phyloP scores from a whole-genome alignment of 2,113 vertebrate genomes.

The Machaerirhynchus nigripectus region DNA sequence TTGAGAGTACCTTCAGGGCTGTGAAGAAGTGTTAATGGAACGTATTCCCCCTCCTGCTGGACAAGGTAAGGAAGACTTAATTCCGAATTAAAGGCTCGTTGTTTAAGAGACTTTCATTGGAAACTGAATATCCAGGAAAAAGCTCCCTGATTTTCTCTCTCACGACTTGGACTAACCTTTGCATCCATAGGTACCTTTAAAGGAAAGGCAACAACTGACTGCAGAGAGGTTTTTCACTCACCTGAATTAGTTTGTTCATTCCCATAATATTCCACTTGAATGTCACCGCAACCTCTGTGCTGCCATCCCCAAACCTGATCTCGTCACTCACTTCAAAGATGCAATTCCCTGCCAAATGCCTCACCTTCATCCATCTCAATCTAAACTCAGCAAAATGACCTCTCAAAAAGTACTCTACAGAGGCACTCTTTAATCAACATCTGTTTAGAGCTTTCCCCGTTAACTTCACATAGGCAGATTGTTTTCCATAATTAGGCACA shows the following conservation, averaged over 20 bases:
- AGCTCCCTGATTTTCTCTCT: neutral
- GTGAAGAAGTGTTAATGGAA: neutral
- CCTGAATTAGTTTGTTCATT: neutral
- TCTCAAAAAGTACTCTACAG: conserved; percentile 48
- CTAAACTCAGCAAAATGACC: conserved; percentile 51
- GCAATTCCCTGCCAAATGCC: conserved; percentile 34
- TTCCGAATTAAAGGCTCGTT: neutral
- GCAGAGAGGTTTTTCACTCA: neutral
- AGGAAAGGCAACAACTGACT: neutral
- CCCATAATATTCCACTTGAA: conserved; percentile 27
- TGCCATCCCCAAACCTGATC: conserved; percentile 3
- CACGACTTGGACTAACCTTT: neutral
- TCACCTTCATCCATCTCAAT: conserved; percentile 63
- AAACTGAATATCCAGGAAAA: neutral
- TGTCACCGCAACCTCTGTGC: conserved; percentile 1
- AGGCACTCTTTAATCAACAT: conserved; percentile 64
- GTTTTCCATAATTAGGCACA: conserved; percentile 61
- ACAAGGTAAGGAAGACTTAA: neutral
- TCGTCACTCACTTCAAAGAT: conserved; percentile 41
- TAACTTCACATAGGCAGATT: conserved; percentile 42
- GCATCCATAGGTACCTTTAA: neutral
- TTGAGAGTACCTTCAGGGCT: neutral
- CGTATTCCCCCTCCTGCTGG: neutral
- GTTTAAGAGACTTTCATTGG: neutral
- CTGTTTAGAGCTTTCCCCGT: conserved; percentile 55